These are phyloP conservation scores for Heliconius hewitsoni DNA, from an alignment of 1,140 invertebrate species.

Conservation along the genomic window DNA sequence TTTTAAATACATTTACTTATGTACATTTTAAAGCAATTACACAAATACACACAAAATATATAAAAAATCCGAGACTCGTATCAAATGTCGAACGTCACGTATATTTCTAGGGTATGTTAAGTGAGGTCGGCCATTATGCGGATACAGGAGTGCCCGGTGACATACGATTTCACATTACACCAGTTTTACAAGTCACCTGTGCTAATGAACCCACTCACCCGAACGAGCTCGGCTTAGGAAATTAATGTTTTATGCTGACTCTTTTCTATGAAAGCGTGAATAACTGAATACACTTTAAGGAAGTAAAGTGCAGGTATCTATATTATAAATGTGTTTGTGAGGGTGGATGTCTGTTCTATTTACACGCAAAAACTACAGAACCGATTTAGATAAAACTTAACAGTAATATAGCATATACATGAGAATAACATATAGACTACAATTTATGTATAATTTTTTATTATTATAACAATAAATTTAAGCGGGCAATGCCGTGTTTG, in stretches of 20 bases:
- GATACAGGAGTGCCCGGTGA: conserved; percentile 56
- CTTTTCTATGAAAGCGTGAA: conserved; percentile 24
- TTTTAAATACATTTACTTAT: too few species aligned
- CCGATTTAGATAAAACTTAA: too few species aligned
- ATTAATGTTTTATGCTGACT: conserved; percentile 59
- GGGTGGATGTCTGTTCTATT: too few species aligned
- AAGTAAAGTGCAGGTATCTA: background rate
- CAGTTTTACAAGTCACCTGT: conserved; percentile 67
- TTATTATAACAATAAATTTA: too few species aligned
- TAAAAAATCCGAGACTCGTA: conserved; percentile 1
- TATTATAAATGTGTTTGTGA: too few species aligned
- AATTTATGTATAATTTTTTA: too few species aligned
- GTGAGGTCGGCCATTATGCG: conserved; percentile 33
- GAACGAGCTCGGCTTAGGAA: conserved; percentile 37
- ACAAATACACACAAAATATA: background rate
- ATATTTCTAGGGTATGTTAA: conserved; percentile 29
- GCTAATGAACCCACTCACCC: conserved; percentile 69
- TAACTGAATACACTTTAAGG: background rate
- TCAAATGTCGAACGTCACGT: conserved; percentile 15
- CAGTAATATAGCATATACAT: too few species aligned
- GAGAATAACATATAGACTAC: too few species aligned
- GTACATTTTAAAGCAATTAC: too few species aligned
- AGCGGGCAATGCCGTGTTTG: too few species aligned
- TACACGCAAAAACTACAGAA: too few species aligned
- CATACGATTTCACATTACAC: conserved; percentile 55